These are phyloP conservation scores for Plutella xylostella DNA, from an alignment of 2,888 invertebrate genomes.

Conservation along the genomic window DNA sequence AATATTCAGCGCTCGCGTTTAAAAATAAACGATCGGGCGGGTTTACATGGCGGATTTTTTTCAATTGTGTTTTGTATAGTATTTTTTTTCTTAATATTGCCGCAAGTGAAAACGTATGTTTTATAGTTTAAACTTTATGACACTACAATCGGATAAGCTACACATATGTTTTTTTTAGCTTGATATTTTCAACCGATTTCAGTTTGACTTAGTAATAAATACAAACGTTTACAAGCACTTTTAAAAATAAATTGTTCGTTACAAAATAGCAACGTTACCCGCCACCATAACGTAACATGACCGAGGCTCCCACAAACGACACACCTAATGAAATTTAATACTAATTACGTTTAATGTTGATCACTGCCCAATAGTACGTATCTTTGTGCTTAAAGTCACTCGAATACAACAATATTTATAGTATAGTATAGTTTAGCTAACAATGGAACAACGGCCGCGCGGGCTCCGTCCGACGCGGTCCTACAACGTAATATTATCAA, in stretches of 20 bases:
- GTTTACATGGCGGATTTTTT: too few species aligned
- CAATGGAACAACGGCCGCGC: conserved; percentile 26
- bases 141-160: too few species aligned
- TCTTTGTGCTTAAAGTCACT: conserved; percentile 66
- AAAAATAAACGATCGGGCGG: too few species aligned
- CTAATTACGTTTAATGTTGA: conserved; percentile 69
- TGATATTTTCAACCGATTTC: too few species aligned
- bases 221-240: too few species aligned
- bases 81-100: too few species aligned
- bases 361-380: conserved; percentile 70
- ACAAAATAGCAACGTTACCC: background rate
- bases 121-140: too few species aligned
- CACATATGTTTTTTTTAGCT: too few species aligned
- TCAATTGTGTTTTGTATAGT: too few species aligned
- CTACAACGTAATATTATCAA: conserved; percentile 31
- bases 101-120: too few species aligned
- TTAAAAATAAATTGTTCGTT: background rate
- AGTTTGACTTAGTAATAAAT: too few species aligned
- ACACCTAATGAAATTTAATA: conserved; percentile 63
- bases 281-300: conserved; percentile 42
- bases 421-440: conserved; percentile 42
- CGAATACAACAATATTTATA: conserved; percentile 51
- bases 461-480: conserved; percentile 47
- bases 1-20: too few species aligned
- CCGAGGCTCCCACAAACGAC: conserved; percentile 47